Evolutionary conservation across 1,140 invertebrate genomes (phyloP).

Genomic region (Potamilus streckersoni): DNA sequence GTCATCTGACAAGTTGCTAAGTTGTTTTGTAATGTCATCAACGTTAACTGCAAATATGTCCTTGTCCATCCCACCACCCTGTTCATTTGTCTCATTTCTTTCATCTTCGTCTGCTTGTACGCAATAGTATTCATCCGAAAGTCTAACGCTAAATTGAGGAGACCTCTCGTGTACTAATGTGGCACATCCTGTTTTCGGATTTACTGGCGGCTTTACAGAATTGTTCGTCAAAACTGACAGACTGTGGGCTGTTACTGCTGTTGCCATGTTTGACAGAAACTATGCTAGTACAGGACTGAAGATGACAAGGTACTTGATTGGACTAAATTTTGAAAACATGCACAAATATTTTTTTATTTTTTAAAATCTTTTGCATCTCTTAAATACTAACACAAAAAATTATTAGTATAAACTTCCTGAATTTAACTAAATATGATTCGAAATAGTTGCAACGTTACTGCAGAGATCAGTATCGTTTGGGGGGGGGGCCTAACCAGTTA

Average conservation of each 20-base stretch:
- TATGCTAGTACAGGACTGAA: constrained; percentile 33
- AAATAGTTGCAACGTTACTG: too few relatives aligned
- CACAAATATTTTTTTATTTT: constrained; percentile 1
- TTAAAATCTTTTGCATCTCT: background rate
- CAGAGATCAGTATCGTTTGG: too few relatives aligned
- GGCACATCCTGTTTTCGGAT: constrained; percentile 56
- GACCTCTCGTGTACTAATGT: constrained; percentile 44
- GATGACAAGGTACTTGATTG: constrained; percentile 11
- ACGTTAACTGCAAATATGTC: constrained; percentile 19
- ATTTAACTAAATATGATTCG: too few relatives aligned
- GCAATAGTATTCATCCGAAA: constrained; percentile 28
- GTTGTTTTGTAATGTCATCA: constrained; percentile 28
- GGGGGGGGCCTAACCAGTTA: too few relatives aligned
- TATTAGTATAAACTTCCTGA: too few relatives aligned
- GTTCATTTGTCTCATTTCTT: background rate
- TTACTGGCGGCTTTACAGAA: constrained; percentile 58
- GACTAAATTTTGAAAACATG: too few relatives aligned
- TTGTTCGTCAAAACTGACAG: constrained; percentile 60
- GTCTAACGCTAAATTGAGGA: constrained; percentile 18
- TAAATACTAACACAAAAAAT: too few relatives aligned
- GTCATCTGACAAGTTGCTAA: constrained; percentile 52
- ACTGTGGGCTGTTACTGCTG: constrained; percentile 64
- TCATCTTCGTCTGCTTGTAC: constrained; percentile 20
- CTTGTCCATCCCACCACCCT: constrained; percentile 15
- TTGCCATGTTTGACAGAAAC: constrained; percentile 55